Conservation (phyloP, 2,797 vertebrate genomes). For the Manis javanica region DNA sequence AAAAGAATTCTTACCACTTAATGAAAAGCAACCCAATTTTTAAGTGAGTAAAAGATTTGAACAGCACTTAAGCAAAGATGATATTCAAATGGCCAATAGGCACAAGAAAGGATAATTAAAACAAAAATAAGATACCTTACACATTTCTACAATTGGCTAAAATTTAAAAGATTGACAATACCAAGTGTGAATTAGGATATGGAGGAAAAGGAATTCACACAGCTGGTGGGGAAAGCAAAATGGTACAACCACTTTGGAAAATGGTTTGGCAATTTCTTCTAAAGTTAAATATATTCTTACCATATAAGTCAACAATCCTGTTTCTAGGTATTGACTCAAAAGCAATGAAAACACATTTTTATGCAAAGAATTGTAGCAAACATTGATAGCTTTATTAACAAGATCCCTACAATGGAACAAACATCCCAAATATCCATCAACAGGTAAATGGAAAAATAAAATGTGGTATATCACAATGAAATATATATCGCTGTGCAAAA, state of each 20-base stretch:
- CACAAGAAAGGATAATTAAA: background rate
- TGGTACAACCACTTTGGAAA: background rate
- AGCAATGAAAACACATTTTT: background rate
- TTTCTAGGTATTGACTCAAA: background rate
- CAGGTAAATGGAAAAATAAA: background rate
- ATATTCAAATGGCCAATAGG: background rate
- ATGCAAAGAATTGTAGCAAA: background rate
- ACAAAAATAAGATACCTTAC: background rate
- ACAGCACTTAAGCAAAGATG: background rate
- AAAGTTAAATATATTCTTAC: background rate
- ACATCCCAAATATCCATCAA: background rate
- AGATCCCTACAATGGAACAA: background rate
- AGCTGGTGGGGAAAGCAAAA: background rate
- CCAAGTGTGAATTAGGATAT: background rate
- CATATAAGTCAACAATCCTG: background rate
- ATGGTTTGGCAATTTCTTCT: background rate
- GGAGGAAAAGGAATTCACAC: background rate
- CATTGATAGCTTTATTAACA: background rate
- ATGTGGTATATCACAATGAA: background rate
- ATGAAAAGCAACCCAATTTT: background rate
- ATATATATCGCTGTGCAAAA: background rate
- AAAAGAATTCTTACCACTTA: background rate
- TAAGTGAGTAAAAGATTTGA: background rate
- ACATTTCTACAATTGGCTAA: background rate
- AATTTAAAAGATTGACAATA: background rate